These are phyloP conservation scores for Cairina moschata DNA, from an alignment of 2,113 vertebrate species.

Conservation along the genomic window DNA sequence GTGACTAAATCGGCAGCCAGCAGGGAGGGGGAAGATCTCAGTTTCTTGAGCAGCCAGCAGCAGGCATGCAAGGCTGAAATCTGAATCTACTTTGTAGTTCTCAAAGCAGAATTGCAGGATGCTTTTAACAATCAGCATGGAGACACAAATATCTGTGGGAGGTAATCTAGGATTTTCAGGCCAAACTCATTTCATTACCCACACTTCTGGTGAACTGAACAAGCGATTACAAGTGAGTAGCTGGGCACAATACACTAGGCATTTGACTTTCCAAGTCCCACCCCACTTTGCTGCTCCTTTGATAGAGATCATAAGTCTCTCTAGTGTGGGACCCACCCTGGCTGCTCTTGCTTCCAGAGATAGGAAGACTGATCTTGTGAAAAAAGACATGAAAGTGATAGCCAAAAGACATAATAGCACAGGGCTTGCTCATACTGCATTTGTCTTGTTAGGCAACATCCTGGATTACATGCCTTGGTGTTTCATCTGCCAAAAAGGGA, in stretches of 20 bases:
- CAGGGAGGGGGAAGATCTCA: neutral
- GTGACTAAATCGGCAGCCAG: accelerated
- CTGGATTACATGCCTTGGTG: neutral
- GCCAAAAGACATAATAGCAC: neutral
- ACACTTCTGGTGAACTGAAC: neutral
- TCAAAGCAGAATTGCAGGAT: neutral
- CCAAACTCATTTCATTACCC: neutral
- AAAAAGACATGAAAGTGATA: neutral
- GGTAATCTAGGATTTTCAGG: neutral
- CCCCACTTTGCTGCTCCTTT: neutral
- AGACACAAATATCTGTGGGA: neutral
- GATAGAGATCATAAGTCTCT: neutral
- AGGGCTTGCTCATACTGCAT: neutral
- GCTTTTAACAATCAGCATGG: neutral
- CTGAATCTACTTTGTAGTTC: neutral
- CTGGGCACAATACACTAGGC: accelerated
- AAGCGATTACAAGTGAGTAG: neutral
- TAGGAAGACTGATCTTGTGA: neutral
- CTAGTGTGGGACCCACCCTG: neutral
- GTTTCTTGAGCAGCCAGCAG: neutral
- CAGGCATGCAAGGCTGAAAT: neutral
- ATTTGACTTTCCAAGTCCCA: accelerated
- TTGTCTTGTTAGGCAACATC: neutral
- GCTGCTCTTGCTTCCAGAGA: neutral
- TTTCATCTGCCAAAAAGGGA: neutral